A percentile compares a stretch with the other conserved stretches of the same genome.
Conservation (phyloP, 37 sponge, comb jelly and placozoan species). For the Corticium candelabrum region DNA sequence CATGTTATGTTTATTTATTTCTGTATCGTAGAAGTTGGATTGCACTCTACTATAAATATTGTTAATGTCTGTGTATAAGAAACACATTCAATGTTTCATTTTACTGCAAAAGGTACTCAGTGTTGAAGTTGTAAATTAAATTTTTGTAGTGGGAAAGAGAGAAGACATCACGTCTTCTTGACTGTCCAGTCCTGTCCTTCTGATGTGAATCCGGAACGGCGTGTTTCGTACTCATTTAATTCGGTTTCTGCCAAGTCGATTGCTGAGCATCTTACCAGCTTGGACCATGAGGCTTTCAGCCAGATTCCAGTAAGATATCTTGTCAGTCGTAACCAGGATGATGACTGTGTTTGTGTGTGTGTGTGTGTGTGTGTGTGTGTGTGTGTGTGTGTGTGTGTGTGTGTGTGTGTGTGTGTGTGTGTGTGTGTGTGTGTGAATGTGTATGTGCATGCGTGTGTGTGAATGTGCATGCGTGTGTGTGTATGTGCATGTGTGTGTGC, state of each 20-base stretch:
- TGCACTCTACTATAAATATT: too few species aligned
- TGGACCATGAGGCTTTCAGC: not conserved
- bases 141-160: too few species aligned
- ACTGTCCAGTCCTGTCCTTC: too few species aligned
- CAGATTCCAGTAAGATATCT: not conserved
- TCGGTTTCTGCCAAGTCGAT: not conserved
- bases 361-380: slow-evolving; percentile 2
- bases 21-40: too few species aligned
- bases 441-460: not conserved
- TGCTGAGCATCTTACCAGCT: not conserved
- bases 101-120: too few species aligned
- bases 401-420: slow-evolving; percentile 5
- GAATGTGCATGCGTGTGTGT: not conserved
- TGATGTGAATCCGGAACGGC: too few species aligned
- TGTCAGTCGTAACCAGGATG: too few species aligned
- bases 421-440: slow-evolving; percentile 1
- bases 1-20: too few species aligned
- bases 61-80: too few species aligned
- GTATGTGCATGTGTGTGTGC: not conserved
- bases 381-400: slow-evolving; percentile 5
- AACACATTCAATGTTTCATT: too few species aligned
- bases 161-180: too few species aligned
- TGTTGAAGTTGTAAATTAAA: too few species aligned
- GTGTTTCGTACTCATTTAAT: not conserved
- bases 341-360: not conserved